phyloP scores from a whole-genome alignment of 2,888 invertebrate species.

The Ormyrus nitidulus region DNA sequence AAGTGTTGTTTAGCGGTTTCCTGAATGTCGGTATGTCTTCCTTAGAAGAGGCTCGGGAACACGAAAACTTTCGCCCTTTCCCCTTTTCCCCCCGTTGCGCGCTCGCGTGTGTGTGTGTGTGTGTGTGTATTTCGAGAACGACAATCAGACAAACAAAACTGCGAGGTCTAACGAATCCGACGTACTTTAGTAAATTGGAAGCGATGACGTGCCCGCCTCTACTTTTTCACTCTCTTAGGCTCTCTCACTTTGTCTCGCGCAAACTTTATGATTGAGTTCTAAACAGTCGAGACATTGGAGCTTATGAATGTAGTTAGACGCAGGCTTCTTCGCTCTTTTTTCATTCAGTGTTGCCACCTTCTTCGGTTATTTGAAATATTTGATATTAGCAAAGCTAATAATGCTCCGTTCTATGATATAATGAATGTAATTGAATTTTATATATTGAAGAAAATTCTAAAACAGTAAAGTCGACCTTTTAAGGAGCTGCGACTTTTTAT shows the following conservation, averaged over 20 bases:
- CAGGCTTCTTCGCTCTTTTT: too few relatives aligned
- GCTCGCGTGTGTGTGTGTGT: background rate
- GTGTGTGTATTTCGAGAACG: conserved; percentile 8
- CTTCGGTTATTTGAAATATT: too few relatives aligned
- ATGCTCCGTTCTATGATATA: too few relatives aligned
- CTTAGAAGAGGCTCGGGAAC: background rate
- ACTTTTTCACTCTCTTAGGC: too few relatives aligned
- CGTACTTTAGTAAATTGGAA: conserved; percentile 35
- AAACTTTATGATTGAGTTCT: conserved; percentile 27
- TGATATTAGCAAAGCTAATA: too few relatives aligned
- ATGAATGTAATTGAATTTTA: too few relatives aligned
- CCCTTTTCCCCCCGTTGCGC: too few relatives aligned
- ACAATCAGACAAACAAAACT: conserved; percentile 18
- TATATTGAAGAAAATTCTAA: too few relatives aligned
- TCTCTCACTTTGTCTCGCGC: background rate
- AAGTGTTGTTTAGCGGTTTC: conserved; percentile 28
- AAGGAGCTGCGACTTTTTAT: too few relatives aligned
- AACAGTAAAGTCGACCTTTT: too few relatives aligned
- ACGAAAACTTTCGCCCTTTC: conserved; percentile 18
- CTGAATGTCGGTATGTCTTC: conserved; percentile 13
- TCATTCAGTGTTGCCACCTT: too few relatives aligned
- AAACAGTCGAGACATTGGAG: background rate
- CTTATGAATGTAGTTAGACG: background rate
- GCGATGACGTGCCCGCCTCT: background rate
- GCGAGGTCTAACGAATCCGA: background rate